These are phyloP conservation scores for Eulimnadia texana DNA, from an alignment of 1,140 invertebrate species.

Conservation along the genomic window DNA sequence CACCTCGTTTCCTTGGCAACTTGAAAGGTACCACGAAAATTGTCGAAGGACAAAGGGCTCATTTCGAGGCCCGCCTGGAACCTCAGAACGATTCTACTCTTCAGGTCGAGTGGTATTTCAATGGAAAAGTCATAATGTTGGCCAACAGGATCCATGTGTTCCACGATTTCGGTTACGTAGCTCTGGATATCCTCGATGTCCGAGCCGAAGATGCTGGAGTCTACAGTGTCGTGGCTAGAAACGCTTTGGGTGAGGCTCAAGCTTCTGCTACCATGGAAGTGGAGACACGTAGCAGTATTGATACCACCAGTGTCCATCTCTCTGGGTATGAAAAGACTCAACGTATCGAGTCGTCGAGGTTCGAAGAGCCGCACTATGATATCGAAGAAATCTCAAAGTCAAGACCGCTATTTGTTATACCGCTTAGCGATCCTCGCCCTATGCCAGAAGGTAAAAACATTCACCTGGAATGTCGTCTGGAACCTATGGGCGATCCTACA, in stretches of 20 bases:
- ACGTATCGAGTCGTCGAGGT: slow-evolving; percentile 67
- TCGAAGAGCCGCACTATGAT: slow-evolving; percentile 70
- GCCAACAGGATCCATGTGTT: slow-evolving; percentile 80
- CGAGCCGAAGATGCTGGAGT: slow-evolving; percentile 68
- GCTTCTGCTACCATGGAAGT: slow-evolving; percentile 65
- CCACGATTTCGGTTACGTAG: slow-evolving; percentile 89
- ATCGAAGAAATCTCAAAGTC: slow-evolving; percentile 89
- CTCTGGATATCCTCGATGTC: slow-evolving; percentile 80
- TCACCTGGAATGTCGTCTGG: slow-evolving; percentile 74
- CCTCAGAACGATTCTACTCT: slow-evolving; percentile 80
- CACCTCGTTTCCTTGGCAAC: slow-evolving; percentile 68
- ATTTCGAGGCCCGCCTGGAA: slow-evolving; percentile 89
- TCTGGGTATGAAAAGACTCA: slow-evolving; percentile 65
- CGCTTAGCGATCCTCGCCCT: slow-evolving; percentile 56
- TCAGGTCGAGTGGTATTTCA: slow-evolving; percentile 78
- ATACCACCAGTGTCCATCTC: slow-evolving; percentile 73
- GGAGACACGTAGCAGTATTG: slow-evolving; percentile 70
- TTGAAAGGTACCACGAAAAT: slow-evolving; percentile 83
- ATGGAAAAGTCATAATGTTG: slow-evolving; percentile 63
- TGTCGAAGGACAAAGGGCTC: slow-evolving; percentile 86
- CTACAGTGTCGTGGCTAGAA: slow-evolving; percentile 77
- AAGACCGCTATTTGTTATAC: slow-evolving; percentile 76
- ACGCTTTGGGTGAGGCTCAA: slow-evolving; percentile 68
- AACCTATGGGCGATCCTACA: slow-evolving; percentile 88
- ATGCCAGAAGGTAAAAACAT: slow-evolving; percentile 79